Evolutionary conservation across 1,140 invertebrate genomes (phyloP).

Genomic region (Stenopsyche tienmushanensis): DNA sequence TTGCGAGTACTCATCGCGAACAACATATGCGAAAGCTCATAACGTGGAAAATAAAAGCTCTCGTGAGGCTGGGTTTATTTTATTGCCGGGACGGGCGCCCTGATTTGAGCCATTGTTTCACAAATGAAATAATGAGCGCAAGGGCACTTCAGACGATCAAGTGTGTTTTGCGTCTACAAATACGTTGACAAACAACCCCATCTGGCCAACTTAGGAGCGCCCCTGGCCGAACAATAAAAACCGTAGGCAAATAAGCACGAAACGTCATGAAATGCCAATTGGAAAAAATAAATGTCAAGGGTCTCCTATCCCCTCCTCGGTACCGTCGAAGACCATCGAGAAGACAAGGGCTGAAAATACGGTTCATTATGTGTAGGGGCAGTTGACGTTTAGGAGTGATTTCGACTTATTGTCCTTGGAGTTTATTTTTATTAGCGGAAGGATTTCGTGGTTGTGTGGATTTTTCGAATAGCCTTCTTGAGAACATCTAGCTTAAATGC

Average conservation of each 20-base stretch:
- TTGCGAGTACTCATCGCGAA: neutral
- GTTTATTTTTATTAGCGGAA: too few species aligned
- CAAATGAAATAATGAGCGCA: conserved; percentile 24
- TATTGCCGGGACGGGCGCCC: conserved; percentile 22
- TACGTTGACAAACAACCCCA: conserved; percentile 27
- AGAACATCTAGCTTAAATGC: too few species aligned
- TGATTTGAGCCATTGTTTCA: conserved; percentile 29
- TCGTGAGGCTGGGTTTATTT: too few species aligned
- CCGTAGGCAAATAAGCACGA: conserved; percentile 4
- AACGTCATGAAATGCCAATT: conserved; percentile 37
- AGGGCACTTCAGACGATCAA: conserved; percentile 7
- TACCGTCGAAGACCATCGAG: neutral
- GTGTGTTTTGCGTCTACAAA: neutral
- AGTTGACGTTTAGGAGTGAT: too few species aligned
- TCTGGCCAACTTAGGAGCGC: neutral
- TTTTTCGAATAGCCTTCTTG: too few species aligned
- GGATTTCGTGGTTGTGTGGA: too few species aligned
- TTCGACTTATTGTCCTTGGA: too few species aligned
- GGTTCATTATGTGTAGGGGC: too few species aligned
- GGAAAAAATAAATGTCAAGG: conserved; percentile 35
- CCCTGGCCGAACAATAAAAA: neutral
- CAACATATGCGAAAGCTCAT: conserved; percentile 12
- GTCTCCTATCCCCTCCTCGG: neutral
- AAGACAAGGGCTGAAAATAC: neutral
- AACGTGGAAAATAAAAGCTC: too few species aligned